Conservation (phyloP, 1,140 invertebrate species). For the Drosophila elegans region DNA sequence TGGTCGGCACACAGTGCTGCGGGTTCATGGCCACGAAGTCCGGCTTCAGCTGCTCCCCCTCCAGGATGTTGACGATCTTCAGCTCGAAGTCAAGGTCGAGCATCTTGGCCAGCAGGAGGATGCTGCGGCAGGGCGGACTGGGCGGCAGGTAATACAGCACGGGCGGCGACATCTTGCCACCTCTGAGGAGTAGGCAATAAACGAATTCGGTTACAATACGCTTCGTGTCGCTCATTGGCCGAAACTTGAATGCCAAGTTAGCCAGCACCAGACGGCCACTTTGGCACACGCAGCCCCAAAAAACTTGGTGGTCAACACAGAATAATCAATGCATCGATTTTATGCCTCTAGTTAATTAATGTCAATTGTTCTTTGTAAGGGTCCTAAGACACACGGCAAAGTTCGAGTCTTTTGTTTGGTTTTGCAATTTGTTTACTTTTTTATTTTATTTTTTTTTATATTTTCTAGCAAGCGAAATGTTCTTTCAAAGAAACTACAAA, state of each 20-base stretch:
- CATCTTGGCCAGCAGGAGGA: slow-evolving; percentile 86
- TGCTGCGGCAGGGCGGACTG: slow-evolving; percentile 86
- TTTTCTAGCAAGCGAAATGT: background rate
- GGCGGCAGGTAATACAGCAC: slow-evolving; percentile 87
- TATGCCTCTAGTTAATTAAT: slow-evolving; percentile 54
- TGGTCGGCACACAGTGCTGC: slow-evolving; percentile 88
- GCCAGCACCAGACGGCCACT: slow-evolving; percentile 1
- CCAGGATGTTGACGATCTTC: slow-evolving; percentile 85
- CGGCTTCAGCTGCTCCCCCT: slow-evolving; percentile 86
- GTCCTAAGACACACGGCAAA: background rate
- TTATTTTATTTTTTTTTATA: background rate
- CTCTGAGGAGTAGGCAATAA: slow-evolving; percentile 82
- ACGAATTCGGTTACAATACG: slow-evolving; percentile 84
- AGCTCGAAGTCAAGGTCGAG: slow-evolving; percentile 86
- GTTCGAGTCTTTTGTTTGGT: background rate
- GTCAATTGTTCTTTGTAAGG: slow-evolving; percentile 32
- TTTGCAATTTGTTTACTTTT: too few relatives aligned
- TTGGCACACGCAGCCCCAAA: slow-evolving; percentile 15
- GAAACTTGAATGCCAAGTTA: slow-evolving; percentile 41
- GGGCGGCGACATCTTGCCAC: slow-evolving; percentile 85
- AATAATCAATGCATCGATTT: slow-evolving; percentile 78
- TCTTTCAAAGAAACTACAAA: too few relatives aligned
- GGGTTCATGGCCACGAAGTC: slow-evolving; percentile 88
- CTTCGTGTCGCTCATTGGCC: slow-evolving; percentile 66
- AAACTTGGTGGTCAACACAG: slow-evolving; percentile 14